These are phyloP conservation scores for Polydrusus cervinus DNA, from an alignment of 2,888 invertebrate genomes.

Conservation along the genomic window DNA sequence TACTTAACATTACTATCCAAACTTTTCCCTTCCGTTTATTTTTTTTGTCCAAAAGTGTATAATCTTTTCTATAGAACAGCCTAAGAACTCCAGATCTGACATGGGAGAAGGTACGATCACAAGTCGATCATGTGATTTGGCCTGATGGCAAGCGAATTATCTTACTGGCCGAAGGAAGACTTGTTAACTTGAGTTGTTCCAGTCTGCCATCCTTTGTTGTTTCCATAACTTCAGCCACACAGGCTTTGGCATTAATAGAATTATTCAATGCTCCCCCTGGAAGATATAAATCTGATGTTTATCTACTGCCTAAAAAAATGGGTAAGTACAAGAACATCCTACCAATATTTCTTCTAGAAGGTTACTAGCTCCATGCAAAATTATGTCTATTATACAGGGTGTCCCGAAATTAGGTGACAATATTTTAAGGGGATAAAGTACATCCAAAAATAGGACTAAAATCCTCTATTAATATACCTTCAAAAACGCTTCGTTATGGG, in stretches of 20 bases:
- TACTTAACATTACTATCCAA: no score
- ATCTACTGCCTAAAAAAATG: conserved; percentile 98
- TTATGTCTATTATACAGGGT: neutral
- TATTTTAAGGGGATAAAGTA: no score
- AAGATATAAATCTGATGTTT: conserved; percentile 97
- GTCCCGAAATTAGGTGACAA: no score
- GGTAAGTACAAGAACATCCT: conserved; percentile 75
- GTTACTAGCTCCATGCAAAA: no score
- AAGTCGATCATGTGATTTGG: conserved; percentile 99
- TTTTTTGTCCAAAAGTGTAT: no score
- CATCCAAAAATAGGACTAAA: no score
- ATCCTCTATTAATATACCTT: no score
- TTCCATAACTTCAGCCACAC: conserved; percentile 97
- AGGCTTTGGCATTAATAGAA: conserved; percentile 97
- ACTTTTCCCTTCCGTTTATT: no score
- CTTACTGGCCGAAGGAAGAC: conserved; percentile 93
- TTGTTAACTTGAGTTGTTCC: conserved; percentile 97
- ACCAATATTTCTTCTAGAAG: no score
- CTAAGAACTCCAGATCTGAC: conserved; percentile 94
- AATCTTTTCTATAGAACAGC: conserved; percentile 77
- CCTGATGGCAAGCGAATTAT: conserved; percentile 97
- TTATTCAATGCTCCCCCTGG: conserved; percentile 96
- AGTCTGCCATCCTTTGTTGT: conserved; percentile 98
- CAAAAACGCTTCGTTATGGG: no score
- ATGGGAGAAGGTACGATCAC: conserved; percentile 97